A percentile compares a stretch with the other conserved stretches of the same genome.
phyloP scores from a whole-genome alignment of 1,140 invertebrate species.

The Drosophila sucinea region DNA sequence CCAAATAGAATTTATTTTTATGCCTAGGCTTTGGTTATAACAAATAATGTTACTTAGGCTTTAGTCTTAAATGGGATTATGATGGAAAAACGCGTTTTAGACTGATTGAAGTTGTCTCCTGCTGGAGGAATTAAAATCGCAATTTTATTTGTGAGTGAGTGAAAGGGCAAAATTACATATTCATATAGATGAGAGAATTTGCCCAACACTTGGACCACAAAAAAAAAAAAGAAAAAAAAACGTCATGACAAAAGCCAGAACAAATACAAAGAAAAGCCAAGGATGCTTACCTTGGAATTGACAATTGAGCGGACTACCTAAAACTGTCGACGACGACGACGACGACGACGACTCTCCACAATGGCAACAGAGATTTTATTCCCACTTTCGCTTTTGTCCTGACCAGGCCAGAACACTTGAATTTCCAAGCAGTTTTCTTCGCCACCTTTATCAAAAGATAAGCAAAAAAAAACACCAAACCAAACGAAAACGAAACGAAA shows the following conservation, averaged over 20 bases:
- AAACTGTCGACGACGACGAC: not conserved
- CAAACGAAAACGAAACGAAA: not conserved
- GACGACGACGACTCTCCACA: constrained; percentile 1
- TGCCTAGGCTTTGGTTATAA: constrained; percentile 8
- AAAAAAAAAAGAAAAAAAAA: not conserved
- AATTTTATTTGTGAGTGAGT: not conserved
- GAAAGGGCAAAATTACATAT: constrained; percentile 64
- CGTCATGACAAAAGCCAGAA: constrained; percentile 20
- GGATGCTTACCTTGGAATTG: constrained; percentile 12
- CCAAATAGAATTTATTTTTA: constrained; percentile 8
- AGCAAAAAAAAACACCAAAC: not conserved
- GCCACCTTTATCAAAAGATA: constrained; percentile 11
- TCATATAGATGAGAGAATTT: constrained; percentile 53
- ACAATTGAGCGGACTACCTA: constrained; percentile 13
- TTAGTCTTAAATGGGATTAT: constrained; percentile 6
- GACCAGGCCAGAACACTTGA: constrained; percentile 6
- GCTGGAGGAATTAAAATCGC: not conserved
- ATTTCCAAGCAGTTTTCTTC: constrained; percentile 5
- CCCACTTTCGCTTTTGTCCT: constrained; percentile 15
- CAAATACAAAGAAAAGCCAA: constrained; percentile 42
- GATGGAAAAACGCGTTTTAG: not conserved
- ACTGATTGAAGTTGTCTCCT: constrained; percentile 2
- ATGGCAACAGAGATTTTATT: constrained; percentile 11
- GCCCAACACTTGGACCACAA: constrained; percentile 34
- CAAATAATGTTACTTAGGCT: constrained; percentile 4